These are phyloP conservation scores for Theristicus caerulescens DNA, from an alignment of 2,113 vertebrate species.

Conservation along the genomic window DNA sequence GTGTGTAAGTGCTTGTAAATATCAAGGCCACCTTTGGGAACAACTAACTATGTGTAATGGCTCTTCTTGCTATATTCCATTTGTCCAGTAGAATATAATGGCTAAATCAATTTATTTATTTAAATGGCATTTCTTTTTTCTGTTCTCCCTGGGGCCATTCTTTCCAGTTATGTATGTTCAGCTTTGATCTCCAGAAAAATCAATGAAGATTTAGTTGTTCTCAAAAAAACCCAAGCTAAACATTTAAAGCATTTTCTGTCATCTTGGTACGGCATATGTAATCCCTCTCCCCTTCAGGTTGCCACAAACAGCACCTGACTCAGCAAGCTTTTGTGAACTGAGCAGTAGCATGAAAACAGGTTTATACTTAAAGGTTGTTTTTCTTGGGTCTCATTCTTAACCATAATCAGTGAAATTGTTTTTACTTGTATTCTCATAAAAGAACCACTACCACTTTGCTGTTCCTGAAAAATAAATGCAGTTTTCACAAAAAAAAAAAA, in stretches of 20 bases:
- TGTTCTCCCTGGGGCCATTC: not conserved
- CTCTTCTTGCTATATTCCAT: not conserved
- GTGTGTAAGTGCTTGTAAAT: slow-evolving; percentile 18
- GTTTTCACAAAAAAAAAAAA: not conserved
- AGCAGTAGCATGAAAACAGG: not conserved
- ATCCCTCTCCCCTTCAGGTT: not conserved
- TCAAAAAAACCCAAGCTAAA: not conserved
- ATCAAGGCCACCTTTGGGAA: slow-evolving; percentile 33
- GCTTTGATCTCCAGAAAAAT: slow-evolving; percentile 51
- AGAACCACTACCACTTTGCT: not conserved
- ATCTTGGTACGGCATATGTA: not conserved
- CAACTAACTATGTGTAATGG: not conserved
- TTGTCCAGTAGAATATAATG: not conserved
- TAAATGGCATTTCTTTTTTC: not conserved
- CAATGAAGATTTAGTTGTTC: slow-evolving; percentile 47
- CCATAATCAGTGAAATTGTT: not conserved
- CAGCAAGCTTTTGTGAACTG: not conserved
- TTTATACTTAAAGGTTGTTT: not conserved
- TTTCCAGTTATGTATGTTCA: slow-evolving; percentile 18
- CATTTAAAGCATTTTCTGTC: slow-evolving; percentile 33
- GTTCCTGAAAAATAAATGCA: not conserved
- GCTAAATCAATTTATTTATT: slow-evolving; percentile 23
- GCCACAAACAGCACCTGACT: not conserved
- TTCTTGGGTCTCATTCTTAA: not conserved
- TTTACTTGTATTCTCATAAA: not conserved